Evolutionary conservation across 2,888 invertebrate species (phyloP), one percentile per base, ranked within the genome.

Genomic region (Harmothoe impar): DNA sequence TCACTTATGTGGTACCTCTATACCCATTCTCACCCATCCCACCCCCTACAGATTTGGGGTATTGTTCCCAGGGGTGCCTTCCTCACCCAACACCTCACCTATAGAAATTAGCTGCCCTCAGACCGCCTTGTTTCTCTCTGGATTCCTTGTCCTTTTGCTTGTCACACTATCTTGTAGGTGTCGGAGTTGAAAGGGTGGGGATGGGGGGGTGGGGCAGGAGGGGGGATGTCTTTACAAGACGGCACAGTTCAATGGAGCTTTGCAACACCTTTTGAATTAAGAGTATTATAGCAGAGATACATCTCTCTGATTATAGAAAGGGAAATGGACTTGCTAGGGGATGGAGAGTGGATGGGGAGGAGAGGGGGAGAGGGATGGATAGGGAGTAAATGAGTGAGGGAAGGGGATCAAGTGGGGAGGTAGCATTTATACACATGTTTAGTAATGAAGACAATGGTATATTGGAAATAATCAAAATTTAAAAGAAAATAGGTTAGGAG

Each of bases 161-260:
- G 72, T 72, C 72, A 72, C 72, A 72, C 72, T 72, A 72, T 72
- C 72, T 72, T 15, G 20, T 72, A 72, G 12, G 72, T 29, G 29
- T 25, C n/a, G n/a, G 23, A n/a, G 62, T 62, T 62, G 62, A n/a
- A 62, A n/a, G n/a, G 62, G 23, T n/a, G 20, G 20, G n/a, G n/a
- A n/a, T n/a, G 62, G n/a, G 62, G 62, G 1, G 20, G 15, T 20
- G 62, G 62, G 62, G 62, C 15, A 3, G 62, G 43, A 10, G 10
- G 3, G 43, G 43, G 43, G 43, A 10, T 43, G 43, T 43, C 43
- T 43, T 43, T 43, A 43, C 43, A 43, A 7, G 5, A 43, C 43
- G 3, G 43, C 3, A 43, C 43, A 43, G 43, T 43, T 43, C 43
- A 43, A 7, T 43, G 10, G 43, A 43, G 43, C 5, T 43, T 43